phyloP scores from a whole-genome alignment of 2,113 vertebrate species.

The Dipodomys merriami region DNA sequence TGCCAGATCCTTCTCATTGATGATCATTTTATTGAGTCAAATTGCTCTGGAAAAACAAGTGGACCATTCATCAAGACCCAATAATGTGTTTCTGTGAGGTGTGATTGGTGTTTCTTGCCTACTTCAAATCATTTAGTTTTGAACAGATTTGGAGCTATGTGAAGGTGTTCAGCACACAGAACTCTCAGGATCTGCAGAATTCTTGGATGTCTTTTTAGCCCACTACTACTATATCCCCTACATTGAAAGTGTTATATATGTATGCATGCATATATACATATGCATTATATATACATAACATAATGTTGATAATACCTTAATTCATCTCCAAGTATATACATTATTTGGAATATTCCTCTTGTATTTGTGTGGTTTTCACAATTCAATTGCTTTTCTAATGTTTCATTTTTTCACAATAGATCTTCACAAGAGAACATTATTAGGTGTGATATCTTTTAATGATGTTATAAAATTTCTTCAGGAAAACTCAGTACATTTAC shows the following conservation, averaged over 20 bases:
- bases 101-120: neutral
- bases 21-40: neutral
- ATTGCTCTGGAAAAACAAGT: neutral
- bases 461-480: neutral
- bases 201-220: neutral
- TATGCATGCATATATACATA: neutral
- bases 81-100: neutral
- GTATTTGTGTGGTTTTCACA: neutral
- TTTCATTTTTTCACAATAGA: slow-evolving; percentile 26
- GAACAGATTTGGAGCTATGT: neutral
- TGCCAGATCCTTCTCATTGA: neutral
- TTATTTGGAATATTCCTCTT: neutral
- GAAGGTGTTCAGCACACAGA: neutral
- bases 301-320: neutral
- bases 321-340: neutral
- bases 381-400: slow-evolving; percentile 12
- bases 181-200: neutral
- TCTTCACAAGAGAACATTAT: too few relatives aligned
- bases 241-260: neutral
- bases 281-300: neutral
- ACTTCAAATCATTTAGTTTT: neutral
- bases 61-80: neutral
- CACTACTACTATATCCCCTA: neutral
- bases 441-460: neutral
- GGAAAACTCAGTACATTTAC: slow-evolving; percentile 7